A percentile compares a stretch with the other conserved stretches of the same genome.
Evolutionary conservation across 2,888 invertebrate genomes (phyloP).

Genomic region (Dioctria rufipes): DNA sequence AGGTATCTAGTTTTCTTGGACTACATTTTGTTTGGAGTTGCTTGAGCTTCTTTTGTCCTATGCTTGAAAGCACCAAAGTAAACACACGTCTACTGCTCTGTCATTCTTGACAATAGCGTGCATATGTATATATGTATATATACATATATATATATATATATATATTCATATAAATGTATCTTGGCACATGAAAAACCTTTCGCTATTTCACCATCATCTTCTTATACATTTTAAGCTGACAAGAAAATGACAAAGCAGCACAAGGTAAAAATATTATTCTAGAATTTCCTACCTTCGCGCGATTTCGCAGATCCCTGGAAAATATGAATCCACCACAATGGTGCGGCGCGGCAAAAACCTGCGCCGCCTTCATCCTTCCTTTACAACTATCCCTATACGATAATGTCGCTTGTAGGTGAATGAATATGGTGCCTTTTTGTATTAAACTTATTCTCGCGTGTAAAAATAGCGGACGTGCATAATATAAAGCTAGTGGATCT

Average conservation of each 20-base stretch:
- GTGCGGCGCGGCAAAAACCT: neutral
- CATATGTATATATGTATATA: too few species aligned
- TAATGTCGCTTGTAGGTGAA: neutral
- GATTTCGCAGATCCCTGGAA: neutral
- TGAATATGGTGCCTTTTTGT: constrained; percentile 6
- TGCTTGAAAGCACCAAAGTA: neutral
- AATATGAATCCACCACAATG: constrained; percentile 9
- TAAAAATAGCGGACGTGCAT: neutral
- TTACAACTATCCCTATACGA: neutral
- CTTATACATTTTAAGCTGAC: constrained; percentile 43
- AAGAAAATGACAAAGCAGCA: constrained; percentile 43
- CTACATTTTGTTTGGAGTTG: neutral
- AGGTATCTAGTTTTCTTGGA: neutral
- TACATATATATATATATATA: too few species aligned
- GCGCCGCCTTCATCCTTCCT: neutral
- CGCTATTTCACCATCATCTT: constrained; percentile 20
- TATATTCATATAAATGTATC: neutral
- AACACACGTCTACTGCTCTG: neutral
- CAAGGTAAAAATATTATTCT: constrained; percentile 28
- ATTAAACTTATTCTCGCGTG: neutral
- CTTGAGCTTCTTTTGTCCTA: neutral
- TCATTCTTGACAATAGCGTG: too few species aligned
- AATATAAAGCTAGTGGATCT: constrained; percentile 6
- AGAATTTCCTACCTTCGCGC: neutral
- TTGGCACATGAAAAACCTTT: constrained; percentile 4